Percentiles rank a stretch among this genome's conserved stretches.
These are phyloP conservation scores for Morone chrysops DNA, from an alignment of 2,113 vertebrate species.

Conservation along the genomic window DNA sequence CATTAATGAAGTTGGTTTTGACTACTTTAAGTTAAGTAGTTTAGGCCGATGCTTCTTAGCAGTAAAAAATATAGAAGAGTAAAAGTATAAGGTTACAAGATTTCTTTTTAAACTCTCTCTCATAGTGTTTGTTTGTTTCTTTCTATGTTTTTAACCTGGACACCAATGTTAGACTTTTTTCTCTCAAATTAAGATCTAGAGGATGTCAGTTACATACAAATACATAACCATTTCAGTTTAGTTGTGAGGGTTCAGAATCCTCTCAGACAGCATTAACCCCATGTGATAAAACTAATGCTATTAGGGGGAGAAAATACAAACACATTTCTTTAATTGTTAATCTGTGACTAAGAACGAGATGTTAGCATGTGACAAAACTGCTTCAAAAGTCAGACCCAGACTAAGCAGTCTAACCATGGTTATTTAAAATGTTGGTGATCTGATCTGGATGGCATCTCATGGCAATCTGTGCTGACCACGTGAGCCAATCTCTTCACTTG, in stretches of 20 bases:
- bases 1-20: too few relatives aligned
- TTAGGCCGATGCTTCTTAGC: too few relatives aligned
- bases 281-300: background rate
- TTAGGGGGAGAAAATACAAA: background rate
- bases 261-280: background rate
- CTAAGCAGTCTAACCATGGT: background rate
- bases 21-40: too few relatives aligned
- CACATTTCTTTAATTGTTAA: background rate
- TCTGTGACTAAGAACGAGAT: background rate
- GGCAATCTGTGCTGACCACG: constrained; percentile 29
- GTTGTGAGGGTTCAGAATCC: background rate
- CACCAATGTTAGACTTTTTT: too few relatives aligned
- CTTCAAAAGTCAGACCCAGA: background rate
- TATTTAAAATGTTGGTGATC: constrained; percentile 31
- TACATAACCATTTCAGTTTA: background rate
- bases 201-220: background rate
- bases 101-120: background rate
- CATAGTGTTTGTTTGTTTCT: too few relatives aligned
- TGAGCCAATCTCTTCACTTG: constrained; percentile 35
- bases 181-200: background rate
- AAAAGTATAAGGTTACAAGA: background rate
- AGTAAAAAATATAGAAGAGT: too few relatives aligned
- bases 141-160: background rate
- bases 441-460: constrained; percentile 21
- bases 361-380: background rate